Conservation (phyloP, 2,888 invertebrate species). For the Chouioia cunea region DNA sequence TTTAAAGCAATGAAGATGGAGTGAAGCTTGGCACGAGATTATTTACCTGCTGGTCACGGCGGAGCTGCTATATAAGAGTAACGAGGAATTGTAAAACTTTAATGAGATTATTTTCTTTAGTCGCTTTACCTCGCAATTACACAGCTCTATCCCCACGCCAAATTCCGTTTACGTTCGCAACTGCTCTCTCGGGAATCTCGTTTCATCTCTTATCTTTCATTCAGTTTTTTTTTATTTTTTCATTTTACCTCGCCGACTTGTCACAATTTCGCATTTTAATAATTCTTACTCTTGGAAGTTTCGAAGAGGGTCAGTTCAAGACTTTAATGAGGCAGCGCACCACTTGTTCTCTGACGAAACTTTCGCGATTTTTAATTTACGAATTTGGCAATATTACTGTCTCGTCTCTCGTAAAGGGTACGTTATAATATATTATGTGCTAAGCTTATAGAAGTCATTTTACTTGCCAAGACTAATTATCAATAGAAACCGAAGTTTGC, state of each 20-base stretch:
- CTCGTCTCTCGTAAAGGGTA: too few relatives aligned
- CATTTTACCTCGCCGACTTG: background rate
- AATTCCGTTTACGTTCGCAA: slow-evolving; percentile 6
- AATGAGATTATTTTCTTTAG: slow-evolving; percentile 50
- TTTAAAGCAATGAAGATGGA: slow-evolving; percentile 26
- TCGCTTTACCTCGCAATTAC: slow-evolving; percentile 38
- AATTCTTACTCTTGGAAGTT: slow-evolving; percentile 9
- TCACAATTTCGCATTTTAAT: slow-evolving; percentile 29
- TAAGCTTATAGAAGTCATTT: too few relatives aligned
- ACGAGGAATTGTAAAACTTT: slow-evolving; percentile 47
- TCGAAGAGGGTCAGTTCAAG: background rate
- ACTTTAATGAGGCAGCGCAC: slow-evolving; percentile 35
- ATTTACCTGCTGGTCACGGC: too few relatives aligned
- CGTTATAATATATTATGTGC: too few relatives aligned
- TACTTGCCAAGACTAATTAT: too few relatives aligned
- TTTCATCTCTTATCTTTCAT: background rate
- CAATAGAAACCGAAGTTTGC: too few relatives aligned
- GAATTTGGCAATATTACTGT: slow-evolving; percentile 20
- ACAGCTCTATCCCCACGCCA: slow-evolving; percentile 20
- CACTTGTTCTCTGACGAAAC: slow-evolving; percentile 22
- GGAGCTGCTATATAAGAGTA: slow-evolving; percentile 13
- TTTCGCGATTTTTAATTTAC: slow-evolving; percentile 42
- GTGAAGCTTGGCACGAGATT: too few relatives aligned
- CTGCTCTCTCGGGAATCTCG: background rate
- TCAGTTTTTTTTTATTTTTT: background rate